Evolutionary conservation across 2,113 vertebrate genomes (phyloP).

Genomic region (Mus musculus): DNA sequence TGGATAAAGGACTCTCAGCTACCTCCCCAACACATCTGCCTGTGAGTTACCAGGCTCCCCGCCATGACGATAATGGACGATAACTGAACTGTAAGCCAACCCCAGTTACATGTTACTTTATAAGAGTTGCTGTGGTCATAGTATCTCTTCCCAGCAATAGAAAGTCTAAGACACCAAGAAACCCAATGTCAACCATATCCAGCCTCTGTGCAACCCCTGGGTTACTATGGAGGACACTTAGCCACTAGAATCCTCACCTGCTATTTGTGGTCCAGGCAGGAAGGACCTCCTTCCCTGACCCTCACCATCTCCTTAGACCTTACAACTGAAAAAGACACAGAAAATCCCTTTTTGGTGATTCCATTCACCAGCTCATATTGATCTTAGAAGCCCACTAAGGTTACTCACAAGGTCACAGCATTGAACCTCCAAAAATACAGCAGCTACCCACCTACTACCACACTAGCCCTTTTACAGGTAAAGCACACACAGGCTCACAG

Average conservation of each 20-base stretch:
- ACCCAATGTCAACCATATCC: neutral
- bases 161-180: neutral
- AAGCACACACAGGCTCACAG: neutral
- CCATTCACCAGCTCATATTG: neutral
- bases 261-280: neutral
- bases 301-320: neutral
- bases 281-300: neutral
- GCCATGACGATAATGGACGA: neutral
- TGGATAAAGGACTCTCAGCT: neutral
- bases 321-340: neutral
- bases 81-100: neutral
- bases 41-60: neutral
- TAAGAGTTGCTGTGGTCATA: neutral
- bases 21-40: neutral
- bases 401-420: neutral
- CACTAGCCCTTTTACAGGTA: accelerated
- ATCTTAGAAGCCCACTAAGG: neutral
- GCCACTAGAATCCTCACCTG: neutral
- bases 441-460: neutral
- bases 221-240: neutral
- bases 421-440: neutral
- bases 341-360: neutral
- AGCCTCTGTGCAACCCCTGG: neutral
- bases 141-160: neutral
- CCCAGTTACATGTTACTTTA: neutral